Evolutionary conservation across 2,113 vertebrate species (phyloP).

Genomic region (Hydrolagus affinis): DNA sequence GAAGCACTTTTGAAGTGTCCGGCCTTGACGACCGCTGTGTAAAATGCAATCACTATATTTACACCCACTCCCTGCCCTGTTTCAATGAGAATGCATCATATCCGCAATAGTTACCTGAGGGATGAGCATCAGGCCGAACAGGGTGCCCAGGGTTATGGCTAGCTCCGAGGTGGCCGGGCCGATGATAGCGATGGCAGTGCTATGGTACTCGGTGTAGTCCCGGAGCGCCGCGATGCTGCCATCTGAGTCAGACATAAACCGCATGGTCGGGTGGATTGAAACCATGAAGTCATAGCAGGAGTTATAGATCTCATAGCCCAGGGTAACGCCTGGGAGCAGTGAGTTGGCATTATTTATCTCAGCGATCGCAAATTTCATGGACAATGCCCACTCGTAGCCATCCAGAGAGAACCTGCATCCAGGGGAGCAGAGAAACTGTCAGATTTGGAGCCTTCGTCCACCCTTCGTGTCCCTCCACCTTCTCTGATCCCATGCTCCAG

Average conservation of each 20-base stretch:
- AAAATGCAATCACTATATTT: too few species aligned
- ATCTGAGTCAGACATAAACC: constrained; percentile 50
- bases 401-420: constrained; percentile 46
- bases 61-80: too few species aligned
- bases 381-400: constrained; percentile 63
- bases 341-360: constrained; percentile 68
- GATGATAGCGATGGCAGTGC: constrained; percentile 63
- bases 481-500: too few species aligned
- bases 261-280: constrained; percentile 61
- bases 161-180: constrained; percentile 66
- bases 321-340: constrained; percentile 60
- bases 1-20: too few species aligned
- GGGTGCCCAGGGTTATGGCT: constrained; percentile 57
- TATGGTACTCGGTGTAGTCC: constrained; percentile 67
- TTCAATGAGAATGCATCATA: too few species aligned
- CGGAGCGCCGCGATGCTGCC: constrained; percentile 46
- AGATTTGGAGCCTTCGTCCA: too few species aligned
- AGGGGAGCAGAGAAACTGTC: too few species aligned
- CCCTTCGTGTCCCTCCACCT: too few species aligned
- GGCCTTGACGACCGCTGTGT: too few species aligned
- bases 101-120: constrained; percentile 63
- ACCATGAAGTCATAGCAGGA: constrained; percentile 55
- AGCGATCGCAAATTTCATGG: constrained; percentile 72
- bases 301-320: constrained; percentile 67
- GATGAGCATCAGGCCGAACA: constrained; percentile 73